Evolutionary conservation across 2,888 invertebrate species (phyloP).

Genomic region (Rhagophthalmus giganteus): DNA sequence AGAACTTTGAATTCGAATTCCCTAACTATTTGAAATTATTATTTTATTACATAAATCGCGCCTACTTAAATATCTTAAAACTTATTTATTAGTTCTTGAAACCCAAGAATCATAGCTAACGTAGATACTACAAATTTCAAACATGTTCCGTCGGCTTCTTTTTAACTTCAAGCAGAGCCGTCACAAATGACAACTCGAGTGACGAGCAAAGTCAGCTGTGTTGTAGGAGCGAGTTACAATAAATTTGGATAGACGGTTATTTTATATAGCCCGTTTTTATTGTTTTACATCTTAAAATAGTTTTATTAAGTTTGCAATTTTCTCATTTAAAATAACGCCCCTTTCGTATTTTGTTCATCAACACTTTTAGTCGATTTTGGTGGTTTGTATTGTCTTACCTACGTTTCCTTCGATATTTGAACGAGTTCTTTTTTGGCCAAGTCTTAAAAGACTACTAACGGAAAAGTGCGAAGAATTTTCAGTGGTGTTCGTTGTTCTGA

Average conservation of each 20-base stretch:
- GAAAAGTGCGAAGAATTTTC: constrained; percentile 47
- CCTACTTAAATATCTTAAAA: too few species aligned
- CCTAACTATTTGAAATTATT: too few species aligned
- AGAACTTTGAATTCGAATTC: too few species aligned
- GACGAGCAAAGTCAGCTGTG: constrained; percentile 30
- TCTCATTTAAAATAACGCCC: too few species aligned
- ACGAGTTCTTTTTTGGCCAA: constrained; percentile 46
- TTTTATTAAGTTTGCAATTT: constrained; percentile 15
- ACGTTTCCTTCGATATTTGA: constrained; percentile 47
- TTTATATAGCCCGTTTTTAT: constrained; percentile 6
- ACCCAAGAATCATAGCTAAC: too few species aligned
- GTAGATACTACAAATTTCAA: constrained; percentile 18
- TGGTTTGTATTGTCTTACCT: constrained; percentile 46
- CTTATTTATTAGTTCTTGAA: too few species aligned
- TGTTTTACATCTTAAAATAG: constrained; percentile 15
- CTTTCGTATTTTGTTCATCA: too few species aligned
- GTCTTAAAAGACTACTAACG: constrained; percentile 51
- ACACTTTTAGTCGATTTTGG: too few species aligned
- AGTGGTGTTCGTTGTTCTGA: constrained; percentile 32
- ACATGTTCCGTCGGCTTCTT: constrained; percentile 27
- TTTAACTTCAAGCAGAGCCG: constrained; percentile 20
- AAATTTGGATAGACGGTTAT: constrained; percentile 13
- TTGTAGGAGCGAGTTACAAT: constrained; percentile 18
- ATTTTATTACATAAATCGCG: too few species aligned
- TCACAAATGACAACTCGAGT: constrained; percentile 24